Evolutionary conservation across 2,113 vertebrate genomes (phyloP), one percentile per base, ranked within the genome.

Genomic region (Cavia aperea): DNA sequence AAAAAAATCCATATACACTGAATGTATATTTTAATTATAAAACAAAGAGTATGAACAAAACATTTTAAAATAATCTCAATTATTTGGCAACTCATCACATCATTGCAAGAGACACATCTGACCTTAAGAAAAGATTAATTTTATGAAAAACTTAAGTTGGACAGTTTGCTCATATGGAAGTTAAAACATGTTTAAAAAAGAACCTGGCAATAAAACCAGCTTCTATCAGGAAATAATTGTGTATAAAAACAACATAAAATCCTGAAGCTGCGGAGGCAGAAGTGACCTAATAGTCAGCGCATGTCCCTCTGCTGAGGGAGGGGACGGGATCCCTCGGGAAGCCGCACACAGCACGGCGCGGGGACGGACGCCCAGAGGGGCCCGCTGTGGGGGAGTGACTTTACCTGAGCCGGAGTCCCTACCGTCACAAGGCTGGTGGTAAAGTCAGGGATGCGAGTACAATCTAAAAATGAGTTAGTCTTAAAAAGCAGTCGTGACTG

Each of bases 51-150:
- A 97, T 97, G 97, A 98, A 97, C 96, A 98, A 96, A 98, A 97
- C 97, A 97, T 95, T 96, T 97, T 95, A 97, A 98, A 98, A 98
- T 97, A 97, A 98, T 97, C 97, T 97, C 97, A 97, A 97, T 97
- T 97, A 97, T 98, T 98, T 98, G 98, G 98, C 98, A 98, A 98
- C 97, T 97, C 91, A 97, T 97, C 96, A 97, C 96, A 97, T 97
- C 97, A 97, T 96, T 97, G 96, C 97, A 97, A 97, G 96, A 98
- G 96, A 97, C 97, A 97, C 95, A 97, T 97, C 93, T 97, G 97
- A 98, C 97, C 97, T 96, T 97, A 97, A 97, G 97, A 98, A 98
- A 97, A 97, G 94, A 96, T 96, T 94, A 97, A 97, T 96, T 97
- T 97, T 98, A 98, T 97, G 97, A 97, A 98, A 97, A 98, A 97